Conservation (phyloP, 30 jellyfish, hydroid and myxozoan genomes). For the Pelagia noctiluca region DNA sequence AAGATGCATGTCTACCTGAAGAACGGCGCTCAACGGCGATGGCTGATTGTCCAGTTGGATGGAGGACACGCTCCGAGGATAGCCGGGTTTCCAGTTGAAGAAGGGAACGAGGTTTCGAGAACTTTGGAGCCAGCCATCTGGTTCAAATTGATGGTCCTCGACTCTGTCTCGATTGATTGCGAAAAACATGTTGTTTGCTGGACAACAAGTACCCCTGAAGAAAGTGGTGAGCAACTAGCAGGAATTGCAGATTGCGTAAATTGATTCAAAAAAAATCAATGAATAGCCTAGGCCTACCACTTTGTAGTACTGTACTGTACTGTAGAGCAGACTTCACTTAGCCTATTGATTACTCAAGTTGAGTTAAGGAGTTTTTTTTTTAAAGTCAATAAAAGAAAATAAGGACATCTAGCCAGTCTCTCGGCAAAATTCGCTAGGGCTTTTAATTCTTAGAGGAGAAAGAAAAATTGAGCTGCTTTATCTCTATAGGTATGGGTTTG, state of each 20-base stretch:
- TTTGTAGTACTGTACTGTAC: no score
- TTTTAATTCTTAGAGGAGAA: no score
- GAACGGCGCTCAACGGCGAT: constrained; percentile 69
- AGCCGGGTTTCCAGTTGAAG: constrained; percentile 79
- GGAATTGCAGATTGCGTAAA: neutral
- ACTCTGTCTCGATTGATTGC: constrained; percentile 84
- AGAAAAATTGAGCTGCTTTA: no score
- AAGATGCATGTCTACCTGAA: constrained; percentile 83
- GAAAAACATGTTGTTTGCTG: constrained; percentile 72
- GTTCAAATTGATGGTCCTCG: constrained; percentile 87
- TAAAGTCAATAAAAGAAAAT: no score
- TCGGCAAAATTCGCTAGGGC: no score
- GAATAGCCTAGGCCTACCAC: no score
- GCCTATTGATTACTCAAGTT: no score
- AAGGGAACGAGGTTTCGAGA: constrained; percentile 31
- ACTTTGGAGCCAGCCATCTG: constrained; percentile 92
- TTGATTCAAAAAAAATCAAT: no score
- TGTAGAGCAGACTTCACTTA: no score
- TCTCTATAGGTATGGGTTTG: no score
- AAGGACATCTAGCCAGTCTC: no score
- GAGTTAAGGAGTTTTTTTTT: no score
- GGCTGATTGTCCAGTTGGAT: constrained; percentile 76
- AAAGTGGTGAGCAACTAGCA: neutral
- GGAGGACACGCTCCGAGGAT: constrained; percentile 86
- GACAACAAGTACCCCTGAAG: constrained; percentile 54